Conservation (phyloP, 1,140 invertebrate species). For the Plutomurus gul region DNA sequence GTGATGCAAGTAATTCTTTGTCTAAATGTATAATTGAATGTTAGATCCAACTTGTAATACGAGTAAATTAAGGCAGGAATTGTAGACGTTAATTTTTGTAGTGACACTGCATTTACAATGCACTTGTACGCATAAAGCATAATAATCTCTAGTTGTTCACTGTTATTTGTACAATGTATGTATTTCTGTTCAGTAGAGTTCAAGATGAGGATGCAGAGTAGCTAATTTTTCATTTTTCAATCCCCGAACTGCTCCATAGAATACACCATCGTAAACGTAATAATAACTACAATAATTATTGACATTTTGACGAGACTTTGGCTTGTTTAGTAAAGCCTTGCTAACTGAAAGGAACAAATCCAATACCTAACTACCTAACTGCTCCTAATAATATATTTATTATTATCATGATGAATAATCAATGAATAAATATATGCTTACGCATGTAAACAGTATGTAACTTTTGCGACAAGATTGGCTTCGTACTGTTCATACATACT, state of each 20-base stretch:
- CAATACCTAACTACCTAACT: constrained; percentile 10
- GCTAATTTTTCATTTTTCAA: constrained; percentile 26
- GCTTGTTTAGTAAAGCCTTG: constrained; percentile 15
- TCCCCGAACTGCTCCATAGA: not conserved
- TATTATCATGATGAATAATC: constrained; percentile 2
- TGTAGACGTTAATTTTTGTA: constrained; percentile 2
- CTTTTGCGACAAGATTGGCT: no score
- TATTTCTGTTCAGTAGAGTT: not conserved
- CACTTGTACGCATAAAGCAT: constrained; percentile 12
- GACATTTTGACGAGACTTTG: constrained; percentile 17
- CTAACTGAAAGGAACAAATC: not conserved
- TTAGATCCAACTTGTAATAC: no score
- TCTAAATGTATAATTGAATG: not conserved
- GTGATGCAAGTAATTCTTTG: constrained; percentile 11
- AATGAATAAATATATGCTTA: constrained; percentile 20
- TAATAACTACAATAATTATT: constrained; percentile 12
- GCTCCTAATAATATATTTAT: constrained; percentile 25
- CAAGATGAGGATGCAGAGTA: not conserved
- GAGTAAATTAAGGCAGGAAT: not conserved
- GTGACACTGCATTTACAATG: not conserved
- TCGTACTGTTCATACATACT: no score
- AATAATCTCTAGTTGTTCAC: not conserved
- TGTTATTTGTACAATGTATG: constrained; percentile 20
- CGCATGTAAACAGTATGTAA: constrained; percentile 2
- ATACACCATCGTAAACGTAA: not conserved